Evolutionary conservation across 2,797 vertebrate genomes (phyloP).

Genomic region (Cuculus canorus): DNA sequence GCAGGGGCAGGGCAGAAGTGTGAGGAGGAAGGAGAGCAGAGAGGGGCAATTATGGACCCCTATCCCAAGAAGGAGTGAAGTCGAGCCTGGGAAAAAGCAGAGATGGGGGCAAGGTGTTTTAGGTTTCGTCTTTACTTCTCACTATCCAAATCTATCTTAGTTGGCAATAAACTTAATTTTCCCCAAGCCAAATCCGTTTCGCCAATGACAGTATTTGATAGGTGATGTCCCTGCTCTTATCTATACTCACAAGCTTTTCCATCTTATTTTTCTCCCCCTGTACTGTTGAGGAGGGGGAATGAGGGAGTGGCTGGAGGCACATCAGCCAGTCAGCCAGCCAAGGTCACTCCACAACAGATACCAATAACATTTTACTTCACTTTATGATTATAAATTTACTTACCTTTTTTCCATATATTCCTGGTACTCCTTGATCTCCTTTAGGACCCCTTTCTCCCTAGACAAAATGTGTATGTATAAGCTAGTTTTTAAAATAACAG

Average conservation of each 20-base stretch:
- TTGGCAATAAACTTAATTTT: neutral
- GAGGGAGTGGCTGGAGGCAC: neutral
- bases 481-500: neutral
- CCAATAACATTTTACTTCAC: neutral
- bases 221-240: neutral
- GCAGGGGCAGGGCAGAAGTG: neutral
- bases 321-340: neutral
- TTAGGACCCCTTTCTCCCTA: conserved; percentile 86
- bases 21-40: neutral
- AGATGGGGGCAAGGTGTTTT: neutral
- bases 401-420: conserved; percentile 88
- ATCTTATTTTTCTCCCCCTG: accelerated
- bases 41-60: neutral
- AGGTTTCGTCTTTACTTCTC: neutral
- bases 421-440: conserved; percentile 84
- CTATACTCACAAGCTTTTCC: neutral
- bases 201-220: neutral
- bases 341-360: neutral
- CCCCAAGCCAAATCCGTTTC: neutral
- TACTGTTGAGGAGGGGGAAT: neutral
- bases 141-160: neutral
- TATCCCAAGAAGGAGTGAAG: neutral
- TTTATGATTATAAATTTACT: conserved; percentile 36
- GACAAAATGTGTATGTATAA: conserved; percentile 18
- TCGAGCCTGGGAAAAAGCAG: neutral